Evolutionary conservation across 2,888 invertebrate species (phyloP).

Genomic region (Tetheella fluctuosa): DNA sequence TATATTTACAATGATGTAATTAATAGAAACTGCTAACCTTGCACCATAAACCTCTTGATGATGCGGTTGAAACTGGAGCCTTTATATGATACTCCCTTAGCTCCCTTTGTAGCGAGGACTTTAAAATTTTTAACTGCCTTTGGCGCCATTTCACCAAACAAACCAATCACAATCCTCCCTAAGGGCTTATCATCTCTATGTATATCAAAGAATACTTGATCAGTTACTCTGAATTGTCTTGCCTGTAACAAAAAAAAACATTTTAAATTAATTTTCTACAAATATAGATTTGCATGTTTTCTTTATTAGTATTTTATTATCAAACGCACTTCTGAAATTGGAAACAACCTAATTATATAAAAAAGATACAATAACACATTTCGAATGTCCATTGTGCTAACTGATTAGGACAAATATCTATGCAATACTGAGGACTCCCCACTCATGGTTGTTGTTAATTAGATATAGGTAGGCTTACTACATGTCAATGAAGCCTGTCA

Average conservation of each 20-base stretch:
- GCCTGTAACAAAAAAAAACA: slow-evolving; percentile 73
- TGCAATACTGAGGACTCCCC: neutral
- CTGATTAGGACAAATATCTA: neutral
- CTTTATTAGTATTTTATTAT: neutral
- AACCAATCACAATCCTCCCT: slow-evolving; percentile 92
- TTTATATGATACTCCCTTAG: slow-evolving; percentile 90
- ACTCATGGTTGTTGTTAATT: slow-evolving; percentile 14
- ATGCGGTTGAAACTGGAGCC: slow-evolving; percentile 93
- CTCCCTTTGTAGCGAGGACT: slow-evolving; percentile 89
- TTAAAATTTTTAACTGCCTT: slow-evolving; percentile 94
- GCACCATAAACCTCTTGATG: slow-evolving; percentile 95
- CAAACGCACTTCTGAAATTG: neutral
- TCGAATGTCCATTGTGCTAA: neutral
- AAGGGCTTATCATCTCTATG: slow-evolving; percentile 87
- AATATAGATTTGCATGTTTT: neutral
- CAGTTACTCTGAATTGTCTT: slow-evolving; percentile 88
- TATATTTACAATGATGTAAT: too few species aligned
- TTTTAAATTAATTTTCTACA: slow-evolving; percentile 19
- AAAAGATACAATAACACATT: neutral
- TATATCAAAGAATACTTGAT: slow-evolving; percentile 93
- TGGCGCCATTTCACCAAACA: slow-evolving; percentile 95
- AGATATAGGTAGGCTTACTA: slow-evolving; percentile 17
- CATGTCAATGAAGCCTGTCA: slow-evolving; percentile 25
- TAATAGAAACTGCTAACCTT: slow-evolving; percentile 86
- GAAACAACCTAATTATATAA: neutral